Conservation (phyloP, 2,113 vertebrate species). For the Notarius lentiginosus region DNA sequence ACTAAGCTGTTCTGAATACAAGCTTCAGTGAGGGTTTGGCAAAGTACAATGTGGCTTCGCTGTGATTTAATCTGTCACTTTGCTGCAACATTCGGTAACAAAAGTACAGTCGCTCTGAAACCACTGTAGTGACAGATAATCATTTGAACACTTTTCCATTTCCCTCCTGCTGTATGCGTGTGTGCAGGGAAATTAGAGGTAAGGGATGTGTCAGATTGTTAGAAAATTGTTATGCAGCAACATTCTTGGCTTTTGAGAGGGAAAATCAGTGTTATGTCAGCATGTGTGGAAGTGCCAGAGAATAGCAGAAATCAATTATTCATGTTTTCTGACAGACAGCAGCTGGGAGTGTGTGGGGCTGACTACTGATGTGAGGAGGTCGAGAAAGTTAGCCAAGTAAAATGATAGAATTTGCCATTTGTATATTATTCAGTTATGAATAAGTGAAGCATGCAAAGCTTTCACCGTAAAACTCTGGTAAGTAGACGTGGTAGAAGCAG, state of each 20-base stretch:
- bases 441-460: background rate
- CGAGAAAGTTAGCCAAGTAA: background rate
- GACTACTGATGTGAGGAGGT: background rate
- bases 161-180: background rate
- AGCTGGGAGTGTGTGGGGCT: background rate
- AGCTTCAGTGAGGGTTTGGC: background rate
- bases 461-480: background rate
- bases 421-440: background rate
- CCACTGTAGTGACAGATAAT: background rate
- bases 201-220: background rate
- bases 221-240: background rate
- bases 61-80: background rate
- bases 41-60: background rate
- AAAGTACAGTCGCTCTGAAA: background rate
- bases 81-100: background rate
- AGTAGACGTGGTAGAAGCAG: background rate
- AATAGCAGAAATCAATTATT: slow-evolving; percentile 6
- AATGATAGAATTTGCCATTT: background rate
- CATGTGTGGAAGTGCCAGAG: background rate
- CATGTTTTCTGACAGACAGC: slow-evolving; percentile 10
- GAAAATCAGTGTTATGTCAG: slow-evolving; percentile 19
- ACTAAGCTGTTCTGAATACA: background rate
- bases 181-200: background rate
- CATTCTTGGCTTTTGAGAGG: background rate
- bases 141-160: background rate